A percentile compares a stretch with the other conserved stretches of the same genome.
phyloP scores from a whole-genome alignment of 2,888 invertebrate genomes.

The Allygus modestus region DNA sequence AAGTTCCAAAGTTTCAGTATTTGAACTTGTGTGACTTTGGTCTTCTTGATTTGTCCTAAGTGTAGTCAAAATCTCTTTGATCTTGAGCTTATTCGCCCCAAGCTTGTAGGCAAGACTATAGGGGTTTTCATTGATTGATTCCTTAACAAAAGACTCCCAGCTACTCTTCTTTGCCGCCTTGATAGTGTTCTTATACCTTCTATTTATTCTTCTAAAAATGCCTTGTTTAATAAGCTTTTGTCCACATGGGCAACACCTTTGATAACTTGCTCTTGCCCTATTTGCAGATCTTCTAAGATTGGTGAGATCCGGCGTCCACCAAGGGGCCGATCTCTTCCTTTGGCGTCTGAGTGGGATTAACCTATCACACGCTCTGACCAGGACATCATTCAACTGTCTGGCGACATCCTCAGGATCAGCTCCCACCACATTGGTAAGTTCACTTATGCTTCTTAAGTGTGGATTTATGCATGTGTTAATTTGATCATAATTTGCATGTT shows the following conservation, averaged over 20 bases:
- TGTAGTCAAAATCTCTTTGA: background rate
- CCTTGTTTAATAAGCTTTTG: background rate
- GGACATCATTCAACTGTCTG: background rate
- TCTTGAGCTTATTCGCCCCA: background rate
- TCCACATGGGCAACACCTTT: background rate
- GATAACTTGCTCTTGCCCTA: background rate
- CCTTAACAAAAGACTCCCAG: constrained; percentile 8
- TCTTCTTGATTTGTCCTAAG: background rate
- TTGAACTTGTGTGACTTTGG: background rate
- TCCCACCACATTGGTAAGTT: background rate
- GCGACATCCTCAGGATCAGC: background rate
- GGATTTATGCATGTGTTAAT: background rate
- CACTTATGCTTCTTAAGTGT: too few species aligned
- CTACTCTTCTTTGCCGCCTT: background rate
- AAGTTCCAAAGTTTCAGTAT: background rate
- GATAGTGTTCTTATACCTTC: background rate
- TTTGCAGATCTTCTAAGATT: background rate
- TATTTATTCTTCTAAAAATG: background rate
- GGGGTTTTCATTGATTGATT: background rate
- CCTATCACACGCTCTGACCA: background rate
- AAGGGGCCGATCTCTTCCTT: background rate
- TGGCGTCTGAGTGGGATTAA: background rate
- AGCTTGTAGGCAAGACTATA: constrained; percentile 19
- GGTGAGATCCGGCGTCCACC: background rate
- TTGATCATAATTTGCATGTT: background rate